These are phyloP conservation scores for Limnothrissa miodon DNA, from an alignment of 2,113 vertebrate species.

Conservation along the genomic window DNA sequence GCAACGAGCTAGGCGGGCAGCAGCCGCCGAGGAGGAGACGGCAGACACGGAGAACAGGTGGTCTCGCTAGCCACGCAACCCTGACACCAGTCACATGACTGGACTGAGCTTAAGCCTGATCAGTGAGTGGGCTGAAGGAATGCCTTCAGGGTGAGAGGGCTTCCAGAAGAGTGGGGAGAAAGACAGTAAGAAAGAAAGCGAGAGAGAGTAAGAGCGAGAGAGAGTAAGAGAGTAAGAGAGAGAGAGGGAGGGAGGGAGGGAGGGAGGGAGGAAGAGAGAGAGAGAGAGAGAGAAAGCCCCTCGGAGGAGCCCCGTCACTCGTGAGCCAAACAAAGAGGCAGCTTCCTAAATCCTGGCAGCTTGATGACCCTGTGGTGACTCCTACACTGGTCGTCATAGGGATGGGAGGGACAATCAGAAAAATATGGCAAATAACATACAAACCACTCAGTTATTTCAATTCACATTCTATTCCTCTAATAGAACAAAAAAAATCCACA, in stretches of 20 bases:
- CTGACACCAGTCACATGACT: slow-evolving; percentile 58
- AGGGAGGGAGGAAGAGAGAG: background rate
- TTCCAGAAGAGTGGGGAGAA: background rate
- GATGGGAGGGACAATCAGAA: background rate
- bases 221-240: background rate
- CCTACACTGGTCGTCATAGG: background rate
- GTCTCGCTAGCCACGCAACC: slow-evolving; percentile 44
- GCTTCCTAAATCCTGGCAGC: background rate
- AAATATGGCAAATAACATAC: background rate
- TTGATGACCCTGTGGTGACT: background rate
- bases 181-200: background rate
- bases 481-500: background rate
- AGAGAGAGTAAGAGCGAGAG: background rate
- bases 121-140: background rate
- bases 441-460: background rate
- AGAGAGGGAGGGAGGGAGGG: background rate
- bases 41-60: slow-evolving; percentile 60
- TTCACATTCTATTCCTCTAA: background rate
- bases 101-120: slow-evolving; percentile 41
- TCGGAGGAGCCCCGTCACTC: background rate
- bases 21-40: slow-evolving; percentile 25
- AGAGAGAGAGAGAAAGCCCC: background rate
- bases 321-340: background rate
- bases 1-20: background rate
- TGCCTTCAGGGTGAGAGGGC: slow-evolving; percentile 6